Evolutionary conservation across 92 coral and sea anemone genomes (phyloP).

Genomic region (Actinostola sp.): DNA sequence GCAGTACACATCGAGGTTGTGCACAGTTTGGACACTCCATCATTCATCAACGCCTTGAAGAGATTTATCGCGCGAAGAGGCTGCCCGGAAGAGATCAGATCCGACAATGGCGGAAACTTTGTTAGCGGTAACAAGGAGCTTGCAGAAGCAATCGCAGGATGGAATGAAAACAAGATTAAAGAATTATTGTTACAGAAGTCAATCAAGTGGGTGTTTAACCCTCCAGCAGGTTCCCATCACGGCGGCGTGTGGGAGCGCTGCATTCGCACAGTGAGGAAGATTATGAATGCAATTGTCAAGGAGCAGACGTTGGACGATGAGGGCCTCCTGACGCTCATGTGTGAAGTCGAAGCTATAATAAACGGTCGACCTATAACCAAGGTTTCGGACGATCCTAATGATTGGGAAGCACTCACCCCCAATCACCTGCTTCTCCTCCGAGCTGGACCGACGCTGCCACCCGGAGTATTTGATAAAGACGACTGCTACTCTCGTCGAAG

Average conservation of each 20-base stretch:
- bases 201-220: constrained; percentile 67
- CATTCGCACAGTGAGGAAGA: constrained; percentile 53
- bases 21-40: background rate
- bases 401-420: constrained; percentile 28
- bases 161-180: constrained; percentile 60
- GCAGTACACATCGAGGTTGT: constrained; percentile 49
- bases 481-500: constrained; percentile 40
- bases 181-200: constrained; percentile 30
- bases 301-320: constrained; percentile 59
- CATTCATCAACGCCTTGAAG: no score
- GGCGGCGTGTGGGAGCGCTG: constrained; percentile 72
- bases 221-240: constrained; percentile 67
- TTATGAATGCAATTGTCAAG: constrained; percentile 51
- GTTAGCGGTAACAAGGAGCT: constrained; percentile 48
- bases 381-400: constrained; percentile 35
- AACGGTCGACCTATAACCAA: constrained; percentile 53
- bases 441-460: constrained; percentile 29
- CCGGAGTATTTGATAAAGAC: constrained; percentile 24
- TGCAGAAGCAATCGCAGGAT: constrained; percentile 33
- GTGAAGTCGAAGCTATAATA: constrained; percentile 61
- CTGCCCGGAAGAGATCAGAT: constrained; percentile 48
- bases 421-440: constrained; percentile 49
- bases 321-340: constrained; percentile 58
- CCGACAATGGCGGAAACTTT: constrained; percentile 61
- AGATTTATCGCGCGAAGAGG: constrained; percentile 26